Conservation (phyloP, 1,140 invertebrate species). For the Drosophila kanapiae region DNA sequence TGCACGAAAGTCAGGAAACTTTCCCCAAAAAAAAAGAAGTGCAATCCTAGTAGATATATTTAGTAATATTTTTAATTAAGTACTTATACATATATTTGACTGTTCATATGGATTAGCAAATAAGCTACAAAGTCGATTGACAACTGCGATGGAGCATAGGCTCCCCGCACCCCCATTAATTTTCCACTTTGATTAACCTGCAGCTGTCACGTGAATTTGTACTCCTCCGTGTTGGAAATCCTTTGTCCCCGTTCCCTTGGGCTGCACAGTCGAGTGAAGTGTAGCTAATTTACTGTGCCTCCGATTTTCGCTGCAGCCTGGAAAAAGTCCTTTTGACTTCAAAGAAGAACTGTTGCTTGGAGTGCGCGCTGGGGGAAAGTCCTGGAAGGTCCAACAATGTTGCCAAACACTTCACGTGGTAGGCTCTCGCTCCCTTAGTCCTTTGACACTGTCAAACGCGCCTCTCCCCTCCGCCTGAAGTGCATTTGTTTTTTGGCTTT, state of each 20-base stretch:
- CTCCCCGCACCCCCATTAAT: not conserved
- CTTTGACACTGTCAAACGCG: conserved; percentile 77
- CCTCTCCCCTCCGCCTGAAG: conserved; percentile 48
- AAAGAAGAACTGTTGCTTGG: conserved; percentile 82
- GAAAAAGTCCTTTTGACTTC: conserved; percentile 72
- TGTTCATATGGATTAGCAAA: not conserved
- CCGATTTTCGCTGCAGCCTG: conserved; percentile 33
- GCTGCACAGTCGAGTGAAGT: conserved; percentile 37
- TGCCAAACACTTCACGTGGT: conserved; percentile 80
- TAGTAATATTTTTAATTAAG: not conserved
- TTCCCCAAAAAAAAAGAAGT: too few relatives aligned
- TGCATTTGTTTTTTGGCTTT: conserved; percentile 83
- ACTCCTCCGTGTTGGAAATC: not conserved
- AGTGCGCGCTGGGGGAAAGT: conserved; percentile 46
- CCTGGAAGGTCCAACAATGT: conserved; percentile 55
- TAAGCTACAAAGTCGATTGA: not conserved
- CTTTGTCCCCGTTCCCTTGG: conserved; percentile 12
- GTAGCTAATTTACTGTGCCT: conserved; percentile 75
- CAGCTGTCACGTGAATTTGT: conserved; percentile 47
- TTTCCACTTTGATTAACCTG: conserved; percentile 50
- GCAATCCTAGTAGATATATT: too few relatives aligned
- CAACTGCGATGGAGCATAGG: not conserved
- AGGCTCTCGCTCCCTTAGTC: conserved; percentile 44
- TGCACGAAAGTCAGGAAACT: too few relatives aligned
- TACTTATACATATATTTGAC: not conserved